These are phyloP conservation scores for Epicampocera succincta DNA, from an alignment of 2,888 invertebrate species.

Conservation along the genomic window DNA sequence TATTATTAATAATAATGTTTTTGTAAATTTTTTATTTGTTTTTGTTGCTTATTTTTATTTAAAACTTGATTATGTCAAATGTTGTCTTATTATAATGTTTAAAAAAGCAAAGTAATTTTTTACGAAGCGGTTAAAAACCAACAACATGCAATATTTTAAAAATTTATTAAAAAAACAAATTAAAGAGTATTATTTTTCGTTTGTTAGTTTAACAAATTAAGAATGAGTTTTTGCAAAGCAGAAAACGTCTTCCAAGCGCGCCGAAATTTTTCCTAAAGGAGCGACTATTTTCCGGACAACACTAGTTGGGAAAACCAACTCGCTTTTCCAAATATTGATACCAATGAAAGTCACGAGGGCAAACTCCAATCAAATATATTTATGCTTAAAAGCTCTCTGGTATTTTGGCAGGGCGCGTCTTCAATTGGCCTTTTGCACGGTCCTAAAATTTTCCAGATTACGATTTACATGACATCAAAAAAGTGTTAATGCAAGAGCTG, in stretches of 20 bases:
- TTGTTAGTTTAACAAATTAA: slow-evolving; percentile 61
- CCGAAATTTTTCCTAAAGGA: too few relatives aligned
- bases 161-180: slow-evolving; percentile 27
- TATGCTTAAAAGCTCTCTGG: too few relatives aligned
- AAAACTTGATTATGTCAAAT: slow-evolving; percentile 56
- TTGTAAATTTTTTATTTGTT: slow-evolving; percentile 66
- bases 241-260: slow-evolving; percentile 39
- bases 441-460: too few relatives aligned
- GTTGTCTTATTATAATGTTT: slow-evolving; percentile 54
- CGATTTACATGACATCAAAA: too few relatives aligned
- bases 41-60: slow-evolving; percentile 70
- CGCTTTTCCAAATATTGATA: too few relatives aligned
- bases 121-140: slow-evolving; percentile 26
- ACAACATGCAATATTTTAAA: slow-evolving; percentile 60
- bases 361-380: too few relatives aligned
- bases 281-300: too few relatives aligned
- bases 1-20: slow-evolving; percentile 57
- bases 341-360: too few relatives aligned
- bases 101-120: slow-evolving; percentile 28
- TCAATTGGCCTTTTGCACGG: too few relatives aligned
- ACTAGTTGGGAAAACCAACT: too few relatives aligned
- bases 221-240: slow-evolving; percentile 2
- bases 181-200: slow-evolving; percentile 41
- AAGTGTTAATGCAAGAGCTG: too few relatives aligned
- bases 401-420: too few relatives aligned